Evolutionary conservation across 2,113 vertebrate species (phyloP).

Genomic region (Cercopithecus mona): DNA sequence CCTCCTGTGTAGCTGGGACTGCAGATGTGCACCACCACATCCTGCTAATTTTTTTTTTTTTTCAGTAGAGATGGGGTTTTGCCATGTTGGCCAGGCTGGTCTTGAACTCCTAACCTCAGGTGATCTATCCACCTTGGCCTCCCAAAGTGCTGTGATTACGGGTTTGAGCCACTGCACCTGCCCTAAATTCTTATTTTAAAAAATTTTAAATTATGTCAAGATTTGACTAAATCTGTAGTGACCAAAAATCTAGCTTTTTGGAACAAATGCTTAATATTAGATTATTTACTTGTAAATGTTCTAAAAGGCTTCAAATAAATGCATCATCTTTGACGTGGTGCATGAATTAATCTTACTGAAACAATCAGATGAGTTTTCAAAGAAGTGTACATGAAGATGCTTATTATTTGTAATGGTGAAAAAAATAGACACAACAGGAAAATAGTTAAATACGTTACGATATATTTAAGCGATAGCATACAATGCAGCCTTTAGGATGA

Average conservation of each 20-base stretch:
- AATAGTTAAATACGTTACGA: neutral
- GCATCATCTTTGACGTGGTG: neutral
- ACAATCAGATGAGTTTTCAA: slow-evolving; percentile 21
- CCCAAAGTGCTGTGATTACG: no score
- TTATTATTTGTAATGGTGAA: slow-evolving; percentile 15
- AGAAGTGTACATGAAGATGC: neutral
- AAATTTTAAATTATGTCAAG: neutral
- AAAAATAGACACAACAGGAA: neutral
- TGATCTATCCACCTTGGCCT: no score
- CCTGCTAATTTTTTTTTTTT: no score
- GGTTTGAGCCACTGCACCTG: no score
- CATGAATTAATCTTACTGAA: neutral
- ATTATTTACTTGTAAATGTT: slow-evolving; percentile 1
- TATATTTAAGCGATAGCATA: slow-evolving; percentile 14
- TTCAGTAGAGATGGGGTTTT: no score
- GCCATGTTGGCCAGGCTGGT: no score
- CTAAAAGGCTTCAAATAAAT: neutral
- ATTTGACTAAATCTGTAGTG: slow-evolving; percentile 11
- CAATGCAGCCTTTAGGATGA: slow-evolving; percentile 17
- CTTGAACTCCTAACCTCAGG: no score
- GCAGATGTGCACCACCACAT: no score
- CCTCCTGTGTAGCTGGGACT: no score
- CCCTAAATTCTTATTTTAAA: neutral
- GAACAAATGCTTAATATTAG: neutral
- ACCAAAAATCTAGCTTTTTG: neutral